Evolutionary conservation across 2,888 invertebrate species (phyloP), one percentile per base, ranked within the genome.

Genomic region (Digitonthophagus gazella): DNA sequence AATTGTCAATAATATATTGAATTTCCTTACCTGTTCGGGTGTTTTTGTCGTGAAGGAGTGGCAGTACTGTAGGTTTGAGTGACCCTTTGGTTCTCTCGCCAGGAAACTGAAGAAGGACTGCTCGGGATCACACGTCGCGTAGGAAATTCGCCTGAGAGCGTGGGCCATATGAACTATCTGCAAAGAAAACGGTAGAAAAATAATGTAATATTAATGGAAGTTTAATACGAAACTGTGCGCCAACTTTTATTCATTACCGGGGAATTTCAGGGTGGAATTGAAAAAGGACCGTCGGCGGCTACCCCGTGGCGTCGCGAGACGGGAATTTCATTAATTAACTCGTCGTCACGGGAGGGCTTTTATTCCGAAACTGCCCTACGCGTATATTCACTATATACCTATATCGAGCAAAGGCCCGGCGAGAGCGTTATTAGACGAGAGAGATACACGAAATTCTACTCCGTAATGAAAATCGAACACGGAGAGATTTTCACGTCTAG

Each of bases 111-210:
- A 93, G 83, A 92, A 90, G 75, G 89, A 87, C 82, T 89, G 87
- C 77, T 90, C 88, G 22, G 92, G 89, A 84, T 93, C 93, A 89
- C 93, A 93, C 78, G 92, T 92, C 78, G 93, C 93, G 85, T 92
- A 93, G 78, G 93, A 92, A 79, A 94, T 93, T 82, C 94, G 89
- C 77, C 92, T 89, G 78, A 93, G 84, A 77, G 90, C 90, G 85
- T 93, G 93, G 77, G 91, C 91, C 93, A 93, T 93, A 84, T 91
- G 90, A 84, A 93, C 91, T 80, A 87, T 88, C 91, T 91, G 87
- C 1, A 86, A 86, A 54, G 54, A 65, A 44, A 44, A 44, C 28
- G 3, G n/a, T n/a, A n/a, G 1, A 8, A 2, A 44, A 44, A 44
- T 44, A 44, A 44, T 5, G 6, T 44, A 44, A 44, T 44, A 44